Base-by-base conservation (phyloP, 2,113 vertebrate genomes). In the Albula goreensis region DNA sequence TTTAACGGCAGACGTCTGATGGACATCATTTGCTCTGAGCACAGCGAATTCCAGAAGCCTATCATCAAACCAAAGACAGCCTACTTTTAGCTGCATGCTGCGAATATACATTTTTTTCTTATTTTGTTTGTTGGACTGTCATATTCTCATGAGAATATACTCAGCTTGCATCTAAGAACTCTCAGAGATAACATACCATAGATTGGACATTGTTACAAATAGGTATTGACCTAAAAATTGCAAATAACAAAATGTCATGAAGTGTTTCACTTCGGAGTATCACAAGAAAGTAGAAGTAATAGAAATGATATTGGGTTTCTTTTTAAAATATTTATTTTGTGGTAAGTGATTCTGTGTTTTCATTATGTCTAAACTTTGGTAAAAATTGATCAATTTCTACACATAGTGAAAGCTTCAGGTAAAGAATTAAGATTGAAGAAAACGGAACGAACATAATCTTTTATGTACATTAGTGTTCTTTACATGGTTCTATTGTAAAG, bases 291-390 rank as follows among this genome's bases (percentile, higher is more conserved):
- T 10, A 74, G 70, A n/a, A 25, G 70, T 74, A 85, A 70, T 41
- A 50, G 53, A 79, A 50, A 50, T 41, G 50, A 50, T 3, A 79
- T 79, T 60, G 17, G 0, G 60, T 66, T 66, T 66, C 60, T 66
- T 19, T 78, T 85, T 50, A 19, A 49, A 53, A 57, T 22, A 41
- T 13, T 22, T 5, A 56, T 13, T 53, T 85, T 57, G 31, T 51
- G 19, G 9, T 15, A 66, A 15, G 63, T 85, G 41, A 52, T 51
- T 31, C 41, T 19, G 48, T 50, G 19, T 80, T 81, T 60, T 85
- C 48, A 31, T 63, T 66, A 63, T 56, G 85, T 80, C 56, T 1
- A n/a, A 66, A 56, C n/a, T 85, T 80, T 85, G 56, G 78, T 80
- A 53, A 81, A 41, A 50, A 66, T 25, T 22, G 7, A 80, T 2